Evolutionary conservation across 1,140 invertebrate genomes (phyloP).

Genomic region (Thrips palmi): DNA sequence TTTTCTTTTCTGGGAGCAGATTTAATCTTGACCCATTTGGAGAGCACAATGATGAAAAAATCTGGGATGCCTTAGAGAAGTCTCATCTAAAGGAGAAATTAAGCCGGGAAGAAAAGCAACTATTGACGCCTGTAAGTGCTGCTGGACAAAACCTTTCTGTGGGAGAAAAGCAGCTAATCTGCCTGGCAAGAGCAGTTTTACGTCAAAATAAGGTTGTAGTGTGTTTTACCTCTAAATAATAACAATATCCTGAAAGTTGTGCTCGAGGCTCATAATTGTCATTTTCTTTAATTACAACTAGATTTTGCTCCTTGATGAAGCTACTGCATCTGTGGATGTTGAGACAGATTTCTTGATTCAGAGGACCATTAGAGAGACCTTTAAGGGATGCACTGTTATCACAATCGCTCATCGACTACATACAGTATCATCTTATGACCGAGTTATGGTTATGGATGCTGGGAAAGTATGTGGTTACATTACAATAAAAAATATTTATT

Average conservation of each 20-base stretch:
- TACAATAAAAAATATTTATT: too few species aligned
- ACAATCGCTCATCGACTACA: conserved; percentile 71
- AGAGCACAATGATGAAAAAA: conserved; percentile 45
- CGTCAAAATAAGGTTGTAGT: conserved; percentile 69
- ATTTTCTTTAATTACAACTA: too few species aligned
- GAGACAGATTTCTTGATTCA: conserved; percentile 36
- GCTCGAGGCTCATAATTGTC: too few species aligned
- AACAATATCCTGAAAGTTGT: too few species aligned
- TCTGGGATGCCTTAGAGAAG: conserved; percentile 58
- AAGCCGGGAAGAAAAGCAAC: conserved; percentile 22
- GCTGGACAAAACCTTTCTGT: conserved; percentile 52
- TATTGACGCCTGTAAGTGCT: conserved; percentile 39
- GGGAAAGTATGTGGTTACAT: too few species aligned
- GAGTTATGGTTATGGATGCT: conserved; percentile 35
- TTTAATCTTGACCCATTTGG: conserved; percentile 77
- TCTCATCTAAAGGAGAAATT: conserved; percentile 46
- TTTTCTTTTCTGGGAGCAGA: too few species aligned
- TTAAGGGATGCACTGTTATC: conserved; percentile 55
- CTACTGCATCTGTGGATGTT: conserved; percentile 35
- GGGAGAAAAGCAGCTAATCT: conserved; percentile 76
- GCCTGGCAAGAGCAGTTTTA: conserved; percentile 67
- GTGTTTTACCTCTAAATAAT: too few species aligned
- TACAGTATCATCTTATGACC: conserved; percentile 47
- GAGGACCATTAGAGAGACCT: conserved; percentile 49
- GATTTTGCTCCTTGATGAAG: conserved; percentile 38